Base-by-base conservation (phyloP, 2,113 vertebrate genomes). In the rat (Rattus norvegicus) region DNA sequence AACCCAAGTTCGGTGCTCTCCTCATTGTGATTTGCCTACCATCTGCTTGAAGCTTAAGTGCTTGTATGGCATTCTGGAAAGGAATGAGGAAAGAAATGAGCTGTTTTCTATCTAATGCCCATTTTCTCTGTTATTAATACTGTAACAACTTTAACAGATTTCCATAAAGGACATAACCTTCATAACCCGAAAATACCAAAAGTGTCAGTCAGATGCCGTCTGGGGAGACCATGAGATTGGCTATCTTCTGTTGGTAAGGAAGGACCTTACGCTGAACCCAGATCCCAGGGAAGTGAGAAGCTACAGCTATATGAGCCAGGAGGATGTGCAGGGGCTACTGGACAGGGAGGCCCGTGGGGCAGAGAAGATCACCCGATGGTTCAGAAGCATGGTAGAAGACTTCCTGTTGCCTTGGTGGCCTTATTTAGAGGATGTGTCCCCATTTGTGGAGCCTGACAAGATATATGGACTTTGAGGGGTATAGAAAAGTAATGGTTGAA, bases 161-260 rank as follows among this genome's bases (percentile, higher is more conserved):
- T 98, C 98, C 28, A 99, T 99, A 30, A 99, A 99, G 84, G 99
- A 99, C 88, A 99, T 99, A 98, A 98, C 98, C 0, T 99, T 99
- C 69, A 97, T 99, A 89, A 99, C 99, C 0, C 97, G 99, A 76
- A 99, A 99, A 95, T 99, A 99, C 97, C 99, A 99, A 98, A 99
- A 99, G 97, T 99, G 99, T 76, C 98, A 98, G 92, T 99, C 99
- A 0, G 99, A 99, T 28, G 99, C 99, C 0, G 98, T 99, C 83
- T 99, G 99, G 99, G 99, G 99, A 30, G 99, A 99, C 92, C 99
- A 99, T 0, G 99, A 99, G 98, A 99, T 99, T 61, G 99, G 99
- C 98, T 99, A 99, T 88, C 99, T 99, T 97, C 98, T 99, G 39
- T 99, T 99, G 96, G 98, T 99, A 93, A 99, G 99, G 98, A 99